Evolutionary conservation across 1,140 invertebrate genomes (phyloP).

Genomic region (Solenopsis invicta): DNA sequence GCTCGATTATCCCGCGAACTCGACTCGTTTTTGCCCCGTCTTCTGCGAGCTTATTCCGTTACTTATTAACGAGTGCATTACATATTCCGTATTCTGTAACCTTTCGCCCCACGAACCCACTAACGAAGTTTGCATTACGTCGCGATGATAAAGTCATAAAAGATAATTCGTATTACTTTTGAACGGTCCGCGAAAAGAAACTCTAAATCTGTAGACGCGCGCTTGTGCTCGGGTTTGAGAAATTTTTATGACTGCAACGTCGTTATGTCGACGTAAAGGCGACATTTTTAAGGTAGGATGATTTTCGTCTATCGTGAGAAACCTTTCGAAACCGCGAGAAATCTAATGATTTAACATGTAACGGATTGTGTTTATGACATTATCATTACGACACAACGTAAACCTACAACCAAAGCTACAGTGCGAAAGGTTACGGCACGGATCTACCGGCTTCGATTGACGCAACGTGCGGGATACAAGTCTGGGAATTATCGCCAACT

Average conservation of each 20-base stretch:
- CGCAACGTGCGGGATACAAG: slow-evolving; percentile 20
- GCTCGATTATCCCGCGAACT: background rate
- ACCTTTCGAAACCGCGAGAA: background rate
- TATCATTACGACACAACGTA: slow-evolving; percentile 44
- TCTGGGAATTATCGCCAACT: slow-evolving; percentile 18
- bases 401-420: background rate
- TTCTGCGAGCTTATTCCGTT: background rate
- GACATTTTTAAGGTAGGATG: background rate
- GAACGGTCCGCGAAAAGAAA: background rate
- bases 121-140: slow-evolving; percentile 6
- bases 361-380: slow-evolving; percentile 35
- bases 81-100: background rate
- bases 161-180: background rate
- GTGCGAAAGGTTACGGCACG: slow-evolving; percentile 39
- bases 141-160: background rate
- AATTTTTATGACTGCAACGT: background rate
- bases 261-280: background rate
- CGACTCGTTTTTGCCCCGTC: background rate
- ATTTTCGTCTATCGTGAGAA: slow-evolving; percentile 27
- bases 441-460: slow-evolving; percentile 25
- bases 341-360: slow-evolving; percentile 9
- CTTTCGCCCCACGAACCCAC: background rate
- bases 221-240: background rate
- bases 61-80: background rate
- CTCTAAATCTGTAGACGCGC: background rate